Conservation (phyloP, 2,888 invertebrate genomes). For the Chalcosyrphus nemorum region DNA sequence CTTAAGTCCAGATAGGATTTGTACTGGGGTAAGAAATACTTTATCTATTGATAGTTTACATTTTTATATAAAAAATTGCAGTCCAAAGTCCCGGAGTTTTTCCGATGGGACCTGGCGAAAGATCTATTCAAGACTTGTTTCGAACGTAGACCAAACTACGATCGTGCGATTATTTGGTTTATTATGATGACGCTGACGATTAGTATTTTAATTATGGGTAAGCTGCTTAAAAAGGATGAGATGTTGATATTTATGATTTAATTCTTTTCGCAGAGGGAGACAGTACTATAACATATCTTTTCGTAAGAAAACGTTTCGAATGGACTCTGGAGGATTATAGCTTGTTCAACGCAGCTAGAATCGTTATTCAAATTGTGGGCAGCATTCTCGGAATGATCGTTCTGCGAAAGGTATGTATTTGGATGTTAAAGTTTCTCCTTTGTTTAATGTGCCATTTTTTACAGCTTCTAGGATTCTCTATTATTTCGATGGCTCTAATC, state of each 20-base stretch:
- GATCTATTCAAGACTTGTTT: slow-evolving; percentile 80
- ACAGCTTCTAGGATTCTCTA: slow-evolving; percentile 78
- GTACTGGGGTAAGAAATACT: slow-evolving; percentile 75
- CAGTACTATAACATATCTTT: slow-evolving; percentile 83
- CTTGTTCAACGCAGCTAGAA: slow-evolving; percentile 82
- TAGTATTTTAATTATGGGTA: slow-evolving; percentile 80
- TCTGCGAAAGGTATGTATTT: slow-evolving; percentile 82
- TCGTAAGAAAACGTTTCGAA: slow-evolving; percentile 79
- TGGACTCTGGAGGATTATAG: slow-evolving; percentile 80
- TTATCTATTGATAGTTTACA: neutral
- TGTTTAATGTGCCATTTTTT: neutral
- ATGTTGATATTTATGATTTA: no score
- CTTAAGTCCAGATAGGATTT: slow-evolving; percentile 76
- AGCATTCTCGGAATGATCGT: slow-evolving; percentile 84
- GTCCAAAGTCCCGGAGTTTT: slow-evolving; percentile 79
- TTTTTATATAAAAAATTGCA: slow-evolving; percentile 63
- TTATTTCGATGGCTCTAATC: slow-evolving; percentile 78
- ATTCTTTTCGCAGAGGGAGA: slow-evolving; percentile 78
- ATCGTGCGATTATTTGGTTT: slow-evolving; percentile 81
- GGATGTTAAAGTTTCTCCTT: neutral
- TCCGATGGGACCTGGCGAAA: slow-evolving; percentile 79
- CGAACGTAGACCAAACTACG: slow-evolving; percentile 78
- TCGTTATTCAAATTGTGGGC: slow-evolving; percentile 84
- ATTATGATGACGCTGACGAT: slow-evolving; percentile 79
- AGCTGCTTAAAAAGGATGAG: no score